phyloP scores from a whole-genome alignment of 2,888 invertebrate genomes.

The Phrixothrix hirtus region DNA sequence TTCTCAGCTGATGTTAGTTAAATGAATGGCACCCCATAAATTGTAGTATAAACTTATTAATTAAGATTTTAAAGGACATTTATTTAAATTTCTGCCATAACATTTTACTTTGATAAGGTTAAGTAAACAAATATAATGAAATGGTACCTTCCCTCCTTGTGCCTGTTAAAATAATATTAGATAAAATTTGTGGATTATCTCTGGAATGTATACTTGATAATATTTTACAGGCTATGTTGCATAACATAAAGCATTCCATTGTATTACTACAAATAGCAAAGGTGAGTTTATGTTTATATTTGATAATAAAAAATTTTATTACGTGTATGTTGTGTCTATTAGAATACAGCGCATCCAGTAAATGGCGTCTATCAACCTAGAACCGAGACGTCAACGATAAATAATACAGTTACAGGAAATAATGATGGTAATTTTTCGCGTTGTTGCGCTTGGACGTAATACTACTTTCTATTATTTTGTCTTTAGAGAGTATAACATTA shows the following conservation, averaged over 20 bases:
- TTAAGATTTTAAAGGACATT: no score
- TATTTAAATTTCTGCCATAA: no score
- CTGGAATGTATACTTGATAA: no score
- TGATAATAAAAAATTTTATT: background rate
- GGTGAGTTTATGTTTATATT: conserved; percentile 59
- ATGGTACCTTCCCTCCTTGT: no score
- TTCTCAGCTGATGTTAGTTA: no score
- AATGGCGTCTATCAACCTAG: conserved; percentile 83
- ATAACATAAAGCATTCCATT: conserved; percentile 97
- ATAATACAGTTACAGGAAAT: conserved; percentile 11
- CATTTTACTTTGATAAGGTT: no score
- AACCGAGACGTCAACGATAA: conserved; percentile 38
- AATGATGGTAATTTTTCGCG: conserved; percentile 9
- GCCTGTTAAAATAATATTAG: no score
- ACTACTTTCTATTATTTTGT: conserved; percentile 19
- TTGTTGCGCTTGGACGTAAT: no score
- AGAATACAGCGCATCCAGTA: conserved; percentile 90
- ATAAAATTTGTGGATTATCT: no score
- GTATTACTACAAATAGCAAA: conserved; percentile 97
- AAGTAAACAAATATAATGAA: no score
- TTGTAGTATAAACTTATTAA: no score
- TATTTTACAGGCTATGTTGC: conserved; percentile 81
- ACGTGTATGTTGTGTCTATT: conserved; percentile 46
- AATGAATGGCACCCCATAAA: no score
- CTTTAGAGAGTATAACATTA: conserved; percentile 41